A percentile compares a stretch with the other conserved stretches of the same genome.
These are phyloP conservation scores for Drosophila parvula DNA, from an alignment of 1,140 invertebrate genomes.

Conservation along the genomic window DNA sequence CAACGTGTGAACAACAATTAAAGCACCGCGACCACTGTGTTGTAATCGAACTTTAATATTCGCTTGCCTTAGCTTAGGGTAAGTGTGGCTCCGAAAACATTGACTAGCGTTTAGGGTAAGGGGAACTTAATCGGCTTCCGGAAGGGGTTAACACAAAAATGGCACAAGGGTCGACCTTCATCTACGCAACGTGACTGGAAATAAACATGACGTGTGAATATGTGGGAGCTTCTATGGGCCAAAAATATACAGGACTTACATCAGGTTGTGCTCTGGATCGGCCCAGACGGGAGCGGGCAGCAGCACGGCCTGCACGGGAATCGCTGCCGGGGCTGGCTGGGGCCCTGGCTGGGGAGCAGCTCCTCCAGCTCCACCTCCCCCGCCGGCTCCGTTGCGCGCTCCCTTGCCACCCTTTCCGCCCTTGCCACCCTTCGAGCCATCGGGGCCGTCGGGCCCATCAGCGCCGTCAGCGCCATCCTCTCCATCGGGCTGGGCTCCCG, in stretches of 20 bases:
- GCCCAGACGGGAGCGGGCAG: slow-evolving; percentile 66
- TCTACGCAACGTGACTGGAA: slow-evolving; percentile 47
- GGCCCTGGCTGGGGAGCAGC: slow-evolving; percentile 73
- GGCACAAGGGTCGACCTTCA: background rate
- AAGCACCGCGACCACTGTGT: background rate
- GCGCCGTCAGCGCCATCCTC: slow-evolving; percentile 72
- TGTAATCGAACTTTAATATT: slow-evolving; percentile 76
- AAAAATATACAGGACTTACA: slow-evolving; percentile 40
- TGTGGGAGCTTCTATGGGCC: background rate
- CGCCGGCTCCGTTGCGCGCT: slow-evolving; percentile 80
- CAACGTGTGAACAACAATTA: slow-evolving; percentile 8
- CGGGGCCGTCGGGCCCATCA: slow-evolving; percentile 66
- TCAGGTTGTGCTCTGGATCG: slow-evolving; percentile 48
- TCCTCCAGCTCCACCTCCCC: slow-evolving; percentile 76
- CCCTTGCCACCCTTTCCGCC: slow-evolving; percentile 78
- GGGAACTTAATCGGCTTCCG: slow-evolving; percentile 20
- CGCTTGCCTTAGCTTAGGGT: slow-evolving; percentile 63
- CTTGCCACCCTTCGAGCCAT: slow-evolving; percentile 66
- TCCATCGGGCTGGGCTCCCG: slow-evolving; percentile 69
- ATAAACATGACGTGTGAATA: background rate
- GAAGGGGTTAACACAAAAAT: slow-evolving; percentile 1
- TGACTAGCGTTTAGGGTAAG: slow-evolving; percentile 67
- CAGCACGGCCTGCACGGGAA: slow-evolving; percentile 28
- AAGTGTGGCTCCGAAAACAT: slow-evolving; percentile 52
- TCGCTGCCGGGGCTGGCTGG: background rate